Evolutionary conservation across 1,140 invertebrate genomes (phyloP), one percentile per base, ranked within the genome.

Genomic region (Zaprionus davidi): DNA sequence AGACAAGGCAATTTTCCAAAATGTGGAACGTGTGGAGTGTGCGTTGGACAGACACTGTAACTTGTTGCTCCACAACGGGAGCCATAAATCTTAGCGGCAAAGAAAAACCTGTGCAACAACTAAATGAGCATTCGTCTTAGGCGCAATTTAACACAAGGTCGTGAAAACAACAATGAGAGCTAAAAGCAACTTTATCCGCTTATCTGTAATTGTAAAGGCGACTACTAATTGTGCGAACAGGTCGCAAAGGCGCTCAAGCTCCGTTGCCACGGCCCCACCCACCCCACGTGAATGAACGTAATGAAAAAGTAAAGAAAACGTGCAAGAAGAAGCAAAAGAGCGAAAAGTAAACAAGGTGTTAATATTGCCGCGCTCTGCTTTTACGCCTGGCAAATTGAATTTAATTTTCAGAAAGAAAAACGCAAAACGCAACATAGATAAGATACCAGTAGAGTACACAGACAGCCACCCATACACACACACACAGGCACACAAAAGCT

Each of bases 341-440:
- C n/a, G n/a, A 28, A 69, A 60, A 81, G 82, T 79, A 88, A 90
- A 90, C 81, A 88, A 85, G 75, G 84, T 90, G 85, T 90, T 90
- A 90, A 90, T 88, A 81, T 90, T 63, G 75, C 31, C 31, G 9
- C 73, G 73, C 68, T 63, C 36, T 46, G 80, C 62, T 63, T 66
- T 76, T 71, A 41, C 38, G 31, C 46, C 51, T 24, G 5, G 77
- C 38, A 46, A 76, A 72, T 62, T 66, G 64, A 78, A 78, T 72
- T 76, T 72, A 60, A 72, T 76, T 60, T 72, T 53, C 15, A 55
- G 58, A 38, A 69, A 69, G 51, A 51, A 49, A 66, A 63, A 49
- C 49, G 46, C 56, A 67, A 24, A 55, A 26, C n/a, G 64, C 41
- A 65, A 28, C 22, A 22, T 17, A 73, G 69, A 74, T 78, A 78